Evolutionary conservation across 2,888 invertebrate species (phyloP).

Genomic region (Anoplius nigerrimus): DNA sequence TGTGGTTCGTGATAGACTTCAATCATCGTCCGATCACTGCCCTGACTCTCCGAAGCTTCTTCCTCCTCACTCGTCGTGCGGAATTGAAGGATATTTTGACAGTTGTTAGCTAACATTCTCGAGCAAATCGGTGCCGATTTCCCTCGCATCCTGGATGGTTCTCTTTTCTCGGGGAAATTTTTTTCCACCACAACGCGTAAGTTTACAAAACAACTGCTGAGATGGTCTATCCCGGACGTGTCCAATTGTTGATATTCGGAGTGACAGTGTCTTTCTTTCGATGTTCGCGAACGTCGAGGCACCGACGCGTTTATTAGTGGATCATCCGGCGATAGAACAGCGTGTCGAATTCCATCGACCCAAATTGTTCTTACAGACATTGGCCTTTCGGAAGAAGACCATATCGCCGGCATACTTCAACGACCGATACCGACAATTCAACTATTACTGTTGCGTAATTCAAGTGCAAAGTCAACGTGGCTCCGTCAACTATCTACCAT

Average conservation of each 20-base stretch:
- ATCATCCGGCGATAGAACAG: conserved; percentile 82
- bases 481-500: no score
- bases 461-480: no score
- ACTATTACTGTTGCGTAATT: no score
- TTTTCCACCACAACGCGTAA: conserved; percentile 61
- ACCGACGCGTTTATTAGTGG: conserved; percentile 68
- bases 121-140: conserved; percentile 60
- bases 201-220: conserved; percentile 64
- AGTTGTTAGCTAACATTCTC: conserved; percentile 16
- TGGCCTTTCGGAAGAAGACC: conserved; percentile 79
- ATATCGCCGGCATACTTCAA: conserved; percentile 75
- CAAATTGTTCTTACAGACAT: conserved; percentile 80
- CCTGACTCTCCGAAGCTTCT: not conserved
- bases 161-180: conserved; percentile 36
- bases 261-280: conserved; percentile 53
- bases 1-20: not conserved
- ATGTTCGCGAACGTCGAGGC: conserved; percentile 54
- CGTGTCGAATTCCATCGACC: conserved; percentile 84
- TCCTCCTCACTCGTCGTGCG: not conserved
- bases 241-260: conserved; percentile 54
- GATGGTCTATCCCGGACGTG: conserved; percentile 44
- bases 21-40: not conserved
- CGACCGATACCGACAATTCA: no score
- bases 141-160: conserved; percentile 49
- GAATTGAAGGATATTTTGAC: not conserved